Percentiles rank a stretch among this genome's conserved stretches.
These are phyloP conservation scores for Piprites chloris DNA, from an alignment of 2,113 vertebrate genomes.

Conservation along the genomic window DNA sequence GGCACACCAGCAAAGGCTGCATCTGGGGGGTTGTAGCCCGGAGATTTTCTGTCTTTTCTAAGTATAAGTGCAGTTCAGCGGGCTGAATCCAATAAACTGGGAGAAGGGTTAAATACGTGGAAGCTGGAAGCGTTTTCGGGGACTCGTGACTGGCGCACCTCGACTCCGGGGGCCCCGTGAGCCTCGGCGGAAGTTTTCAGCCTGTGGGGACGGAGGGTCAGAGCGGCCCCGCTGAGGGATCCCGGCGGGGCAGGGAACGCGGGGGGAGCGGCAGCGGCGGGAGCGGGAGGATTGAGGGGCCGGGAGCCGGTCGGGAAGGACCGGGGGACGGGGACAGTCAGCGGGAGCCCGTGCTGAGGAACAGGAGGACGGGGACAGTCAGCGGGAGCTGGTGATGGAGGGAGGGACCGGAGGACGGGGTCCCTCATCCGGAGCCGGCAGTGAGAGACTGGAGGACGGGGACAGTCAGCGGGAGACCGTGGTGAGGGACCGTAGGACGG, in stretches of 20 bases:
- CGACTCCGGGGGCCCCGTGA: background rate
- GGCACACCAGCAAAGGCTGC: background rate
- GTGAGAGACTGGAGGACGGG: background rate
- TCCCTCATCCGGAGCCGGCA: background rate
- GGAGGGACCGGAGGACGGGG: background rate
- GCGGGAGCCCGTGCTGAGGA: background rate
- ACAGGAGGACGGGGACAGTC: background rate
- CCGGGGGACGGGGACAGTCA: background rate
- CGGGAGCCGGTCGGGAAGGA: background rate
- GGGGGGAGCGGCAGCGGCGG: background rate
- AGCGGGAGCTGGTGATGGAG: background rate
- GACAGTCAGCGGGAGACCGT: too few relatives aligned
- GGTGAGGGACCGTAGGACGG: background rate
- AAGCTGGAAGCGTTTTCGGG: background rate
- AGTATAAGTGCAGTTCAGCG: rapidly evolving
- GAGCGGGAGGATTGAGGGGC: background rate
- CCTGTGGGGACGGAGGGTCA: background rate
- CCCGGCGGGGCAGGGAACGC: background rate
- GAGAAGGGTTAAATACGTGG: background rate
- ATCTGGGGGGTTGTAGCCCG: background rate
- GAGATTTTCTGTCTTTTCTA: background rate
- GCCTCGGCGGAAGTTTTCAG: background rate
- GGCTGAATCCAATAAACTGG: background rate
- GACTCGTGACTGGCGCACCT: background rate
- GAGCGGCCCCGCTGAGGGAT: background rate